phyloP scores from a whole-genome alignment of 92 coral and sea anemone species.

The Heteractis magnifica region DNA sequence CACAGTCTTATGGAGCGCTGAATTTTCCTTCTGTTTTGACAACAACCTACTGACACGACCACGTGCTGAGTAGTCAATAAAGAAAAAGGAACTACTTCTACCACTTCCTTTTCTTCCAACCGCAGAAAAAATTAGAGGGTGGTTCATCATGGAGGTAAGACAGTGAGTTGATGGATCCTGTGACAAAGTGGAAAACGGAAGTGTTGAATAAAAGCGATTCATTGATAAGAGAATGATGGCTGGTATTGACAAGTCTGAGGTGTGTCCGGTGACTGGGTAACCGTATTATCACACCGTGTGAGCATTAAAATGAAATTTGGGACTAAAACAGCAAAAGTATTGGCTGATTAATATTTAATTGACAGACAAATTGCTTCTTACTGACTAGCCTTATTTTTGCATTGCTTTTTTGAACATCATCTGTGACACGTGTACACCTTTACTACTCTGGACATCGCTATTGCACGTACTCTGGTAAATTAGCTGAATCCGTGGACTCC shows the following conservation, averaged over 20 bases:
- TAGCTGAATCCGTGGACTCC: neutral
- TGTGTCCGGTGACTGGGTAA: slow-evolving; percentile 3
- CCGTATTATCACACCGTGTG: neutral
- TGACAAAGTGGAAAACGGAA: slow-evolving; percentile 22
- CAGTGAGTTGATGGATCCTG: slow-evolving; percentile 10
- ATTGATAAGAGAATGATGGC: neutral
- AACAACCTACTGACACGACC: neutral
- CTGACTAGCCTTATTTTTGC: neutral
- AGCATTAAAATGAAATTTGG: neutral
- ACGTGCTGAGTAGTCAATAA: neutral
- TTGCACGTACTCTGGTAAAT: neutral
- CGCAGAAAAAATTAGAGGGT: neutral
- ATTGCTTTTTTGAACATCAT: too few relatives aligned
- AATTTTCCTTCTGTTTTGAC: neutral
- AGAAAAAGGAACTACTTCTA: neutral
- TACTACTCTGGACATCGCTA: neutral
- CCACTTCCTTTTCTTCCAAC: neutral
- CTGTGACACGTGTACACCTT: neutral
- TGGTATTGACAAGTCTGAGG: slow-evolving; percentile 6
- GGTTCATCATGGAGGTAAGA: slow-evolving; percentile 15
- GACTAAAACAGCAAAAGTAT: too few relatives aligned
- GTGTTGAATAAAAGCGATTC: slow-evolving; percentile 14
- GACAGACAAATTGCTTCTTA: neutral
- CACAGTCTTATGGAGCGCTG: neutral
- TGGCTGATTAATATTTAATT: too few relatives aligned